These are phyloP conservation scores for Stenoptilia bipunctidactyla DNA, from an alignment of 2,888 invertebrate species.

Conservation along the genomic window DNA sequence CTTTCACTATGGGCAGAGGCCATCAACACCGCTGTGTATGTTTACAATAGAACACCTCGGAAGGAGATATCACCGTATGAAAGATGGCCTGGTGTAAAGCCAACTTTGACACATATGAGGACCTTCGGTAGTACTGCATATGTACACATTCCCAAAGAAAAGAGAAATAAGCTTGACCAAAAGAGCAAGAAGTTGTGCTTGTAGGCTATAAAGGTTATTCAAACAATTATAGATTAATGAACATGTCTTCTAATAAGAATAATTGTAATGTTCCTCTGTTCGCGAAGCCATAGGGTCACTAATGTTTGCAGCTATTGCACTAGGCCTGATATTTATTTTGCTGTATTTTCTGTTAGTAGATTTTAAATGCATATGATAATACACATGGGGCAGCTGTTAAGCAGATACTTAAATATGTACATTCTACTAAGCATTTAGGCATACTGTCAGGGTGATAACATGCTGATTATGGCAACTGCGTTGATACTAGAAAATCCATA, in stretches of 20 bases:
- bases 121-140: not conserved
- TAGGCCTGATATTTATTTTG: conserved; percentile 15
- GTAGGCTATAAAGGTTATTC: no score
- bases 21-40: not conserved
- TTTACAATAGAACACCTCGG: not conserved
- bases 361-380: no score
- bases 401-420: no score
- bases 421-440: no score
- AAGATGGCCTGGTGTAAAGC: not conserved
- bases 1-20: conserved; percentile 1
- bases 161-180: no score
- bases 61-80: not conserved
- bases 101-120: not conserved
- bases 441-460: conserved; percentile 1
- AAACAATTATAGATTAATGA: no score
- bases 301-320: conserved; percentile 15
- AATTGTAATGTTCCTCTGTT: no score
- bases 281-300: no score
- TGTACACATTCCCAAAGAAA: no score
- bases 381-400: conserved; percentile 2
- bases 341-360: conserved; percentile 11
- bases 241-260: no score
- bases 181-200: no score
- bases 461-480: not conserved
- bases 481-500: not conserved